phyloP scores from a whole-genome alignment of 2,797 vertebrate species.

The Thunnus albacares region DNA sequence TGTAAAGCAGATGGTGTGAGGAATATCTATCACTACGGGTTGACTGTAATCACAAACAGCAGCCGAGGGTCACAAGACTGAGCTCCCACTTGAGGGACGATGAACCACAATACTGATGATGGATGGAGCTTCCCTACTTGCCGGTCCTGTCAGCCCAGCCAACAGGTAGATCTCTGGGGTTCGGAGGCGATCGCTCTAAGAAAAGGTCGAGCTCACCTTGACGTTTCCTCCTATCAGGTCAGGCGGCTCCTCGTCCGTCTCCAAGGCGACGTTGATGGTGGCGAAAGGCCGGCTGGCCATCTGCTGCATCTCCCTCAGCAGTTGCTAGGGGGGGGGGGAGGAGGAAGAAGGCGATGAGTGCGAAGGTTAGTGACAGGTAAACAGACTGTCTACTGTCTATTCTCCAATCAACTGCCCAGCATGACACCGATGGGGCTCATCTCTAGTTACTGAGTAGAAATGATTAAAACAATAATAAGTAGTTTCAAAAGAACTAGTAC shows the following conservation, averaged over 20 bases:
- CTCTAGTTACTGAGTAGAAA: not conserved
- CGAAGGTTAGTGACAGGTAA: constrained; percentile 62
- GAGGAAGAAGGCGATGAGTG: constrained; percentile 59
- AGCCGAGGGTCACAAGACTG: constrained; percentile 6
- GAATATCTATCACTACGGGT: not conserved
- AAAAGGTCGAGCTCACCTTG: constrained; percentile 90
- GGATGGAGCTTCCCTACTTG: constrained; percentile 15
- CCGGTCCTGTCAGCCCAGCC: not conserved
- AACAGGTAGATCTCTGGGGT: constrained; percentile 15
- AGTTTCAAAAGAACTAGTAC: not conserved
- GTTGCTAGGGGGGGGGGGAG: constrained; percentile 89
- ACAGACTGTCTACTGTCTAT: constrained; percentile 11
- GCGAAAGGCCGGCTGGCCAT: constrained; percentile 99
- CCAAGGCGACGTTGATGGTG: constrained; percentile 98
- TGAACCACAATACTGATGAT: constrained; percentile 27
- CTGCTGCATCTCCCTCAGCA: constrained; percentile 99
- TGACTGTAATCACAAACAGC: constrained; percentile 33
- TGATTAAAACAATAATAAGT: not conserved
- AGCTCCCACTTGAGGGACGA: constrained; percentile 40
- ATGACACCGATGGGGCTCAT: not conserved
- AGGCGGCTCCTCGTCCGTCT: constrained; percentile 97
- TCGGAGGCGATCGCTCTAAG: not conserved
- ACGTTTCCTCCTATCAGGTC: constrained; percentile 98
- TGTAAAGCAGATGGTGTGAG: constrained; percentile 20
- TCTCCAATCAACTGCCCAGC: not conserved